Evolutionary conservation across 1,140 invertebrate genomes (phyloP), one percentile per base, ranked within the genome.

Genomic region (Adelges cooleyi): DNA sequence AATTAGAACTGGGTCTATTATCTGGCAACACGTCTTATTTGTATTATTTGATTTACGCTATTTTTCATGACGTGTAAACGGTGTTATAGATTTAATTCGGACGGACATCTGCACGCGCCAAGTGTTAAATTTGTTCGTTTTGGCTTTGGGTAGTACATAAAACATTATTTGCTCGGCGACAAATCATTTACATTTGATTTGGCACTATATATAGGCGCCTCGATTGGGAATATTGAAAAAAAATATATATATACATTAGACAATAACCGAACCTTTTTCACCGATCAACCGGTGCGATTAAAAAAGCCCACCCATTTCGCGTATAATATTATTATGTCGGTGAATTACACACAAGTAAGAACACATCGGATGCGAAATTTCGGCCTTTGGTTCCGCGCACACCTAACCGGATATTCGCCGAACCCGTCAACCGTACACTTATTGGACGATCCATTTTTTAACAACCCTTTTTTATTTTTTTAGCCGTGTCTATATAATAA

Each of bases 351-450:
- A 36, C 51, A 53, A 25, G 29, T 36, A 33, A 33, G 51, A 18
- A 20, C 51, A 33, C 27, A 13, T 13, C 18, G 51, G 27, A 36
- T 53, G 27, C 18, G 20, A 53, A 53, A 53, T 53, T 51, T 53
- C 51, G 29, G 27, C 17, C 29, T 11, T 5, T 33, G 27, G n/a
- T n/a, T n/a, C 23, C 23, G 18, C 15, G 22, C 18, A 44, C 38
- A n/a, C n/a, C n/a, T n/a, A n/a, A n/a, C 54, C 54, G 54, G 54
- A 59, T 18, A 59, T 17, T 18, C 25, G 0, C 38, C n/a, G 44
- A 59, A 59, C 18, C 54, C 54, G 23, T 59, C 38, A 59, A 59
- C 38, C 54, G 54, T 59, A 18, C 40, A 59, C 40, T 59, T n/a
- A 59, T 59, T 44, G 44, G 40, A 59, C 18, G 54, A 59, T 59